Conservation (phyloP, 2,113 vertebrate species). For the Paratilapia polleni region DNA sequence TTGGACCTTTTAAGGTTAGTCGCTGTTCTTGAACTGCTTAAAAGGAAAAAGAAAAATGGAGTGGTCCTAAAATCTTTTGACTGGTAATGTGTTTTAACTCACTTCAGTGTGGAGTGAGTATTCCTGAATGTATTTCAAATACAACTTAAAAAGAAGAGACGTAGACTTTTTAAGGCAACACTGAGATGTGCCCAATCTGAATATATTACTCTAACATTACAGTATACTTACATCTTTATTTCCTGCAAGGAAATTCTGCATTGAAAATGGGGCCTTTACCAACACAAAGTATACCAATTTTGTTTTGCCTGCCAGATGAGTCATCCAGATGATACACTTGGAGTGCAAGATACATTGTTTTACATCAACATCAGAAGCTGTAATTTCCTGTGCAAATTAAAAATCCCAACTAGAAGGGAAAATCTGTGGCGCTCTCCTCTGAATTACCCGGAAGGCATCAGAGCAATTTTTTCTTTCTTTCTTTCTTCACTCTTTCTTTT, state of each 20-base stretch:
- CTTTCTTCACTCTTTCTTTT: not conserved
- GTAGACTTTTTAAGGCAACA: no score
- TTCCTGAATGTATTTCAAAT: not conserved
- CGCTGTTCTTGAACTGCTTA: no score
- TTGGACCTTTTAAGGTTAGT: not conserved
- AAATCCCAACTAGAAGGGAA: not conserved
- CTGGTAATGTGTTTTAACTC: no score
- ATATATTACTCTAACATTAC: not conserved
- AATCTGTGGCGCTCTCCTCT: not conserved
- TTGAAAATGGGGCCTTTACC: not conserved
- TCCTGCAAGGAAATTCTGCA: not conserved
- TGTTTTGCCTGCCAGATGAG: not conserved
- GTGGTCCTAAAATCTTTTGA: no score
- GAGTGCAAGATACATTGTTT: not conserved
- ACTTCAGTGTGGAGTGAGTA: not conserved
- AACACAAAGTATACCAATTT: not conserved
- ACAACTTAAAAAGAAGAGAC: not conserved
- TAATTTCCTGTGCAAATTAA: conserved; percentile 40
- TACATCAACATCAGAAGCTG: conserved; percentile 8
- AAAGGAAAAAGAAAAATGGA: not conserved
- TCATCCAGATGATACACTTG: not conserved
- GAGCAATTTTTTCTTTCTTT: not conserved
- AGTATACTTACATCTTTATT: not conserved
- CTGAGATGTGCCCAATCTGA: not conserved
- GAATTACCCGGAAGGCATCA: not conserved